Evolutionary conservation across 1,140 invertebrate species (phyloP), one percentile per base, ranked within the genome.

Genomic region (Cotesia chilonis): DNA sequence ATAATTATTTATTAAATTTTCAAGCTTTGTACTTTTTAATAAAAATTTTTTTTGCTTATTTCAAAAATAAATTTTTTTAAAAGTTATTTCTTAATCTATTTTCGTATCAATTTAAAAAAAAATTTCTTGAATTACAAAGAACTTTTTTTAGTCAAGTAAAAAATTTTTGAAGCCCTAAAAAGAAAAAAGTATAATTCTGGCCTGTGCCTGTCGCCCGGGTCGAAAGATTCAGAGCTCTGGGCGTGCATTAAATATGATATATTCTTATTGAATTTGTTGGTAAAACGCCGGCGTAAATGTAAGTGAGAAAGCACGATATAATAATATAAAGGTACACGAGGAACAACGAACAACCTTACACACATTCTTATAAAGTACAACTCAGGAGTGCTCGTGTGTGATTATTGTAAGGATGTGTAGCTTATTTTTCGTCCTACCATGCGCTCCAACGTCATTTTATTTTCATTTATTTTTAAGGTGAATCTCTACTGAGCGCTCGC

Each of bases 191-290:
- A 47, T 47, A 47, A 47, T 28, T 28, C 28, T 28, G 28, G 28
- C 28, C 28, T 59, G 37, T 35, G 35, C 75, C 79, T 78, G 81
- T 81, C 82, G 76, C 17, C 60, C 68, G 38, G 59, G 66, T 65
- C 35, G 64, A 79, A 81, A 78, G 71, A 80, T 80, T 77, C 76
- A 59, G 75, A 70, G 76, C 78, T 82, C 81, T 75, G 76, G 72
- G 76, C 77, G 76, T 75, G 73, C 79, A 80, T 84, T 84, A 81
- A 81, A 80, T 79, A 82, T 83, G 83, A 85, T 83, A 81, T 83
- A 82, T 81, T 80, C 81, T 84, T 84, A 81, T 83, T 82, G 81
- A 84, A 84, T 80, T 84, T 84, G 82, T 82, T 78, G 82, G 80
- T 80, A 83, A 84, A 81, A 81, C 75, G 81, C 35, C 38, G 75